phyloP scores from a whole-genome alignment of 2,113 vertebrate species.

The Hipposideros armiger region DNA sequence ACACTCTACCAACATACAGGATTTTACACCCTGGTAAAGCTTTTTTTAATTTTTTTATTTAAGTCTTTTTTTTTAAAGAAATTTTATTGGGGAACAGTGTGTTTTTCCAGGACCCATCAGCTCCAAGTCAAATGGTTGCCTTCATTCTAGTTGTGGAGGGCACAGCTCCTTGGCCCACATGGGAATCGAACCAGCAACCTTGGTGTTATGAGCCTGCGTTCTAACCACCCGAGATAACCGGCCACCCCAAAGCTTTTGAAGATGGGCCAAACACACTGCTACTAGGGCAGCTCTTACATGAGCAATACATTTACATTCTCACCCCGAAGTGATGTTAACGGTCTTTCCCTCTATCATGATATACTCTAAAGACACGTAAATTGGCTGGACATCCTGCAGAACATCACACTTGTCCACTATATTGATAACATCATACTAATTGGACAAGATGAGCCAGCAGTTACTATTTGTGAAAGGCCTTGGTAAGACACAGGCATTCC shows the following conservation, averaged over 20 bases:
- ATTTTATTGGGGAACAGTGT: too few relatives aligned
- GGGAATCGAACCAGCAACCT: too few relatives aligned
- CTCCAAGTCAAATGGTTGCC: too few relatives aligned
- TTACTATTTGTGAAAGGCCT: not conserved
- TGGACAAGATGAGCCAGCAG: not conserved
- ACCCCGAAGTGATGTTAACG: not conserved
- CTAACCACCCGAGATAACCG: too few relatives aligned
- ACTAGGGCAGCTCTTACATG: not conserved
- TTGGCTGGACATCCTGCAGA: not conserved
- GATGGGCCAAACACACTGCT: not conserved
- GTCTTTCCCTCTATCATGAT: not conserved
- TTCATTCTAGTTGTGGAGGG: too few relatives aligned
- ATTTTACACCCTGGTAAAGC: not conserved
- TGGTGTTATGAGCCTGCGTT: too few relatives aligned
- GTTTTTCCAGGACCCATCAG: too few relatives aligned
- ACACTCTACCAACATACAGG: not conserved
- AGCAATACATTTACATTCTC: not conserved
- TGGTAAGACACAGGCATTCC: not conserved
- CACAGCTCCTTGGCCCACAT: too few relatives aligned
- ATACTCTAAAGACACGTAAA: not conserved
- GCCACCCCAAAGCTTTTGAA: not conserved
- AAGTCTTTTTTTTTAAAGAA: too few relatives aligned
- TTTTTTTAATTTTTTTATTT: too few relatives aligned
- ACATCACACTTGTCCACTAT: not conserved
- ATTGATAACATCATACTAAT: not conserved